Evolutionary conservation across 2,797 vertebrate genomes (phyloP).

Genomic region (Oceanodroma leucorhoa): DNA sequence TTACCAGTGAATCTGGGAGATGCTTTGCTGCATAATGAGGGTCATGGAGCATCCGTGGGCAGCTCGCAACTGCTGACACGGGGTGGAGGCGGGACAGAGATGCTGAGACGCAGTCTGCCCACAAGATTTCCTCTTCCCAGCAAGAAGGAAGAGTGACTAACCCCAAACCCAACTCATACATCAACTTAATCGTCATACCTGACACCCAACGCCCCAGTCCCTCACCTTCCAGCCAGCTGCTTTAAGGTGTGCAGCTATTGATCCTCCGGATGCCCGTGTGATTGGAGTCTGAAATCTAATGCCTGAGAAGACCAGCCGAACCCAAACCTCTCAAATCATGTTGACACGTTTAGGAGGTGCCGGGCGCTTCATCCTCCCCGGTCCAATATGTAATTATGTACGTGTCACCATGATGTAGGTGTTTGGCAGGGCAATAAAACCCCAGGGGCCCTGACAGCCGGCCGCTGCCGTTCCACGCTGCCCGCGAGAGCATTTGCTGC

Average conservation of each 20-base stretch:
- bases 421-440: slow-evolving; percentile 52
- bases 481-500: slow-evolving; percentile 4
- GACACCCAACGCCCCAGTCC: not conserved
- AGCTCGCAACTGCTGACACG: accelerated
- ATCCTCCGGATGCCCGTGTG: slow-evolving; percentile 50
- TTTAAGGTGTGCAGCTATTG: slow-evolving; percentile 48
- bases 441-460: not conserved
- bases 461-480: not conserved
- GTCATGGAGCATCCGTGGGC: accelerated
- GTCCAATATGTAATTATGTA: slow-evolving; percentile 71
- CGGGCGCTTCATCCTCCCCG: slow-evolving; percentile 53
- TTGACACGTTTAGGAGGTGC: slow-evolving; percentile 70
- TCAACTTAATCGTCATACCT: not conserved
- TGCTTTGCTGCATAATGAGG: not conserved
- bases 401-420: slow-evolving; percentile 69
- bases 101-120: not conserved
- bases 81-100: not conserved
- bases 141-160: not conserved
- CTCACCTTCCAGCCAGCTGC: slow-evolving; percentile 12
- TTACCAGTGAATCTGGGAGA: not conserved
- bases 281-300: slow-evolving; percentile 55
- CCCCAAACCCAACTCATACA: not conserved
- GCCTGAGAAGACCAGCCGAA: slow-evolving; percentile 44
- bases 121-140: not conserved
- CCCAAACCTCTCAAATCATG: slow-evolving; percentile 72